Percentiles rank a stretch among this genome's conserved stretches.
phyloP scores from a whole-genome alignment of 23 tunicate genomes.

The Ciona savignyi region DNA sequence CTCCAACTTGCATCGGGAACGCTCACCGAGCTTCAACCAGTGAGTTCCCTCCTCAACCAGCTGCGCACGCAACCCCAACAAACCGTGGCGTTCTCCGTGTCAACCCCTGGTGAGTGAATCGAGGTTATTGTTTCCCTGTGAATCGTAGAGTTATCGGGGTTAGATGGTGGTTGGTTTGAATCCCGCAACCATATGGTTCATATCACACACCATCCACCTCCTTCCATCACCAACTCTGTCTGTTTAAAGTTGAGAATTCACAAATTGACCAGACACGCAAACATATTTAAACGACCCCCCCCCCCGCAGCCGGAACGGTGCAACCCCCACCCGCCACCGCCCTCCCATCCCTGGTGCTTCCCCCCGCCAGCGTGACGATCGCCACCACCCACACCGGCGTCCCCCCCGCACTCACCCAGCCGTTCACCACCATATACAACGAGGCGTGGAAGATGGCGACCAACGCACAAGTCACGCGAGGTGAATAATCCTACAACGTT shows the following conservation, averaged over 20 bases:
- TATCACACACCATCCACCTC: too few species aligned
- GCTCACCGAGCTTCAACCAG: constrained; percentile 87
- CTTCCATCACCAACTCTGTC: too few species aligned
- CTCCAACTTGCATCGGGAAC: constrained; percentile 45
- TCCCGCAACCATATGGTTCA: too few species aligned
- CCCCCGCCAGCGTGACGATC: constrained; percentile 37
- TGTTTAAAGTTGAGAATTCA: too few species aligned
- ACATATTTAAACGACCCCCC: too few species aligned
- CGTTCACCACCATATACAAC: constrained; percentile 80
- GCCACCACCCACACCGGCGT: not conserved
- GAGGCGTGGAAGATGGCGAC: constrained; percentile 95
- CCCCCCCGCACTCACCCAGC: constrained; percentile 28
- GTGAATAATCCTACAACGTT: too few species aligned
- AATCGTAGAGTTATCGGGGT: too few species aligned
- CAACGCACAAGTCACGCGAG: not conserved
- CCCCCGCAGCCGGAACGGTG: constrained; percentile 7
- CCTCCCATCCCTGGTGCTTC: constrained; percentile 76
- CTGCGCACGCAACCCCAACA: constrained; percentile 55
- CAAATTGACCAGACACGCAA: too few species aligned
- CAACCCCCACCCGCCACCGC: constrained; percentile 27
- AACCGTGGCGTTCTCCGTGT: not conserved
- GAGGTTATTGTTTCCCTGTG: too few species aligned
- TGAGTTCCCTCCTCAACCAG: constrained; percentile 71
- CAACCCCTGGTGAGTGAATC: not conserved
- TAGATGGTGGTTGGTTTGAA: too few species aligned